Conservation (phyloP, 1,140 invertebrate species). For the Ostrea edulis region DNA sequence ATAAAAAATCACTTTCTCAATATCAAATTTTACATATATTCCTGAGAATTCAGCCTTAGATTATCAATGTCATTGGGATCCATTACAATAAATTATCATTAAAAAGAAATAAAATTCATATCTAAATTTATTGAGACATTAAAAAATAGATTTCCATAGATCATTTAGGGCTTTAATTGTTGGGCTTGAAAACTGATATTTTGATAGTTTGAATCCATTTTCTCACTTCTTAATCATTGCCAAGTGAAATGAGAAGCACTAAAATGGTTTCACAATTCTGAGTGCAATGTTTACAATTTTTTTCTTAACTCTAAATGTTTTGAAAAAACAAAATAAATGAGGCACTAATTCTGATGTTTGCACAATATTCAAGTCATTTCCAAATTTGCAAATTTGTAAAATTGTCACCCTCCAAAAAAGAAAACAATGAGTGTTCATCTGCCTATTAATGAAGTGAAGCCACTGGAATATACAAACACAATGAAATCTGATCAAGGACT, state of each 20-base stretch:
- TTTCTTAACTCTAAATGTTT: not conserved
- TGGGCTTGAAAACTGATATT: slow-evolving; percentile 1
- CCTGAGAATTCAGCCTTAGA: not conserved
- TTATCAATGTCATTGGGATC: slow-evolving; percentile 6
- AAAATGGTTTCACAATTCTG: not conserved
- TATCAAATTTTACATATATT: slow-evolving; percentile 25
- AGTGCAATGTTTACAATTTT: not conserved
- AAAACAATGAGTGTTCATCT: slow-evolving; percentile 40
- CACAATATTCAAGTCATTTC: not conserved
- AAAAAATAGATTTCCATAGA: slow-evolving; percentile 36
- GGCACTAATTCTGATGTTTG: not conserved
- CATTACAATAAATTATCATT: slow-evolving; percentile 26
- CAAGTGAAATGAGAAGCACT: not conserved
- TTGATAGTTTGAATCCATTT: slow-evolving; percentile 19
- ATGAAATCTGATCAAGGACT: slow-evolving; percentile 38
- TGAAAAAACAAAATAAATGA: not conserved
- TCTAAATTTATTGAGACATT: slow-evolving; percentile 32
- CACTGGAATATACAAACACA: slow-evolving; percentile 29
- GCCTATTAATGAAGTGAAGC: slow-evolving; percentile 32
- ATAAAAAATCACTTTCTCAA: not conserved
- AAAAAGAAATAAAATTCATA: slow-evolving; percentile 35
- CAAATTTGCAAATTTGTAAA: not conserved
- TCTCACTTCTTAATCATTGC: slow-evolving; percentile 14
- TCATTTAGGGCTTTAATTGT: not conserved
- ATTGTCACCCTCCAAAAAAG: not conserved